These are phyloP conservation scores for Cephalopterus ornatus DNA, from an alignment of 2,113 vertebrate genomes.

Conservation along the genomic window DNA sequence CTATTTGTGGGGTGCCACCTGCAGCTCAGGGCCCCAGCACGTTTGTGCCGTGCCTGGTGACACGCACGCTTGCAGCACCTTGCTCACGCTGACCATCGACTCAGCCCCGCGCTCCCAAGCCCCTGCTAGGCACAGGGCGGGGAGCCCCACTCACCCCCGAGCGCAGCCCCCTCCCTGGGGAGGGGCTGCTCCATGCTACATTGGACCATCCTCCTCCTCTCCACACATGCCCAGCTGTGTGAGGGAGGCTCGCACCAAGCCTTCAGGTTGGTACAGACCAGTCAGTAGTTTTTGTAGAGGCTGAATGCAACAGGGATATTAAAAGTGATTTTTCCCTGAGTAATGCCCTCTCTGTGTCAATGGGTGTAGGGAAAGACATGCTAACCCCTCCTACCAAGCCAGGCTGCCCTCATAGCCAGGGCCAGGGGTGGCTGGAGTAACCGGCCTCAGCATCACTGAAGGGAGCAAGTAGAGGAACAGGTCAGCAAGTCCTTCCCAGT, in stretches of 20 bases:
- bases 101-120: fast-evolving
- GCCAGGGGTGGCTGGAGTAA: background rate
- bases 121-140: background rate
- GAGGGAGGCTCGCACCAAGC: background rate
- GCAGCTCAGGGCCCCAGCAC: slow-evolving; percentile 12
- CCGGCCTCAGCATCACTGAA: background rate
- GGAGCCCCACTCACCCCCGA: background rate
- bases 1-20: background rate
- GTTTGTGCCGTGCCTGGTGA: background rate
- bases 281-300: slow-evolving; percentile 44
- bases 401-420: fast-evolving
- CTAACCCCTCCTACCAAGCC: background rate
- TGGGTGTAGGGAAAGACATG: background rate
- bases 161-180: background rate
- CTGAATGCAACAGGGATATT: background rate
- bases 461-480: background rate
- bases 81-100: background rate
- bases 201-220: background rate
- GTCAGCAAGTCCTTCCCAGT: background rate
- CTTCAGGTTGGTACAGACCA: background rate
- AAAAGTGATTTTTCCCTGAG: slow-evolving; percentile 35
- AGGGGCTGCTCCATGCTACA: background rate
- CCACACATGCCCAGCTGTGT: background rate
- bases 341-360: background rate
- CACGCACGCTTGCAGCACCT: background rate